Evolutionary conservation across 35 echinoderm and acorn worm genomes (phyloP), one percentile per base, ranked within the genome.

Genomic region (Apostichopus parvimensis): DNA sequence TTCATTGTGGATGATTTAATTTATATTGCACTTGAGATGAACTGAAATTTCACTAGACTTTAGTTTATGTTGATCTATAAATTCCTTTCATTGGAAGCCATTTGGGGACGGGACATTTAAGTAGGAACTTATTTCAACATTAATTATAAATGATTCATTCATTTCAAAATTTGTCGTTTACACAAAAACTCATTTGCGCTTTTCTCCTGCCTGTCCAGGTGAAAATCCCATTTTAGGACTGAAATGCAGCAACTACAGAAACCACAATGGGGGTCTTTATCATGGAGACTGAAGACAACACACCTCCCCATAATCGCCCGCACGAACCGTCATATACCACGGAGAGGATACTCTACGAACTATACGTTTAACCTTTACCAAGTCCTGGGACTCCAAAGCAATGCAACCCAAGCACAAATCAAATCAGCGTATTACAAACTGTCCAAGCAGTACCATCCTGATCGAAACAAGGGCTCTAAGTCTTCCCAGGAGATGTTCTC

Each of bases 351-450:
- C 62, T 88, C 61, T 75, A 66, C 86, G 18, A 34, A 68, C 45
- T 12, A 8, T 7, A 6, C 89, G 10, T 9, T 60, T 11, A 95
- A 64, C 76, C 92, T 86, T 53, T 99, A 99, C 75, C 87, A 96
- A 5, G 84, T 93, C 14, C 93, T 99, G 8, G 95, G 93, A 64
- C 65, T 96, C 17, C 90, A 93, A 26, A 82, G 87, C 52, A 93
- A 79, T 56, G 97, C 95, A 6, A 99, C 97, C 0, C 97, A 95
- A 71, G 93, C 97, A 14, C 97, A 99, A 73, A 92, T 99, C 25
- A 99, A 99, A 87, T 77, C 80, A 77, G 91, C 97, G 6, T 99
- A 94, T 60, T 99, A 96, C 93, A 96, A 94, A 73, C 95, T 99
- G 18, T 96, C 93, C 18, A 99, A 99, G 76, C 13, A 89, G 10